phyloP scores from a whole-genome alignment of 1,140 invertebrate species.

The Ladona fulva region DNA sequence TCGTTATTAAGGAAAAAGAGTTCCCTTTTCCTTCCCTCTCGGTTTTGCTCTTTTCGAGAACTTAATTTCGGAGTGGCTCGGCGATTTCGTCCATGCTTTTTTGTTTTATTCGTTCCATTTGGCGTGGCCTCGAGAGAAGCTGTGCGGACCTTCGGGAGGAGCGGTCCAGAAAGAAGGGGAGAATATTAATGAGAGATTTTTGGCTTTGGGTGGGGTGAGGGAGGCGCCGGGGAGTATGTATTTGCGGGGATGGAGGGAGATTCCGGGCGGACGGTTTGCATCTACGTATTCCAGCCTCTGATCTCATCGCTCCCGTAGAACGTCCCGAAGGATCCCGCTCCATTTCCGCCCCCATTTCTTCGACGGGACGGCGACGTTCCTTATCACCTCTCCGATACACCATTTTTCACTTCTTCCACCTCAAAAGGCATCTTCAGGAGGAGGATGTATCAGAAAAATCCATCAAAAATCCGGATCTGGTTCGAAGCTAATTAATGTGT shows the following conservation, averaged over 20 bases:
- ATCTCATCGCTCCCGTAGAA: not conserved
- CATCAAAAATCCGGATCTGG: no score
- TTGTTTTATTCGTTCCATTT: not conserved
- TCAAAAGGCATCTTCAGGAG: no score
- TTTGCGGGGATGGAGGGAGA: not conserved
- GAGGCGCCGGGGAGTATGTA: not conserved
- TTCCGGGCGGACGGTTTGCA: not conserved
- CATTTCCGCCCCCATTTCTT: not conserved
- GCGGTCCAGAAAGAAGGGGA: not conserved
- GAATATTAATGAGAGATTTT: not conserved
- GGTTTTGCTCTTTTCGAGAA: not conserved
- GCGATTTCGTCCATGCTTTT: not conserved
- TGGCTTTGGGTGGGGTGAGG: not conserved
- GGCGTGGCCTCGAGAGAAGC: not conserved
- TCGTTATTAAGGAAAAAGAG: not conserved
- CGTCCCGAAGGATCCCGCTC: not conserved
- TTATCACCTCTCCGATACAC: no score
- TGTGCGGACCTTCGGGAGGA: not conserved
- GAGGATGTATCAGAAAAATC: no score
- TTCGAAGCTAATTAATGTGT: no score
- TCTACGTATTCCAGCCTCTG: not conserved
- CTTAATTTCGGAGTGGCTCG: not conserved
- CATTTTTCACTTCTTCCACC: no score
- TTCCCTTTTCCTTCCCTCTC: not conserved
- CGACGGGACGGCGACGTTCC: no score